Evolutionary conservation across 2,113 vertebrate genomes (phyloP), one percentile per base, ranked within the genome.

Genomic region (Ochotona curzoniae): DNA sequence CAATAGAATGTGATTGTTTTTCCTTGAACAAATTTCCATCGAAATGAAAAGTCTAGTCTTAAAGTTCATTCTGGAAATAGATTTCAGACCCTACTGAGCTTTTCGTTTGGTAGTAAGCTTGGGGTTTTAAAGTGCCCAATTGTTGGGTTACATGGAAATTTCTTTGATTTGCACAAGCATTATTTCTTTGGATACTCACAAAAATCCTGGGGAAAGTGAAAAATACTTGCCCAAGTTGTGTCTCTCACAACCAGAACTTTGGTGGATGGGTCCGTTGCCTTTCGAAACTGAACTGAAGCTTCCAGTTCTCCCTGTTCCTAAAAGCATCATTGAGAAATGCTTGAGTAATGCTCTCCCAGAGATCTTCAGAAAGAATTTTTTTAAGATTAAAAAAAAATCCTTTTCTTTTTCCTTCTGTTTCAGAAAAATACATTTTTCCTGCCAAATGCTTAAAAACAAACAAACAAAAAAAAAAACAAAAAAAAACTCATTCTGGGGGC

Each of bases 71-170:
- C 38, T 81, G 61, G 60, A 94, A 79, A 75, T 80, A 17, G 13
- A 74, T 75, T 93, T 80, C 47, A 78, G 89, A 79, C 70, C 61
- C 21, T 74, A 38, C 4, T 87, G 49, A 87, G 30, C 73, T 92
- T 57, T 92, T 18, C 81, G 23, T 70, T 90, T 69, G 63, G 25
- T 69, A n/a, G 30, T 69, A 74, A 89, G 64, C 17, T 64, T 84
- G 18, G 1, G 1, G 67, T 85, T 89, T 83, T 18, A 63, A 73
- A 73, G 28, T 44, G 51, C 57, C 76, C 54, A 60, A n/a, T 35
- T 47, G 54, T 26, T 44, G 38, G 60, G 25, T 83, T 79, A 63
- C 5, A 61, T 3, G 26, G 63, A 74, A 87, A 38, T 13, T 8
- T 47, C 54, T 92, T 83, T 83, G 69, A 86, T 54, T 73, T 95